phyloP scores from a whole-genome alignment of 2,797 vertebrate genomes.

The Clarias pachynema region DNA sequence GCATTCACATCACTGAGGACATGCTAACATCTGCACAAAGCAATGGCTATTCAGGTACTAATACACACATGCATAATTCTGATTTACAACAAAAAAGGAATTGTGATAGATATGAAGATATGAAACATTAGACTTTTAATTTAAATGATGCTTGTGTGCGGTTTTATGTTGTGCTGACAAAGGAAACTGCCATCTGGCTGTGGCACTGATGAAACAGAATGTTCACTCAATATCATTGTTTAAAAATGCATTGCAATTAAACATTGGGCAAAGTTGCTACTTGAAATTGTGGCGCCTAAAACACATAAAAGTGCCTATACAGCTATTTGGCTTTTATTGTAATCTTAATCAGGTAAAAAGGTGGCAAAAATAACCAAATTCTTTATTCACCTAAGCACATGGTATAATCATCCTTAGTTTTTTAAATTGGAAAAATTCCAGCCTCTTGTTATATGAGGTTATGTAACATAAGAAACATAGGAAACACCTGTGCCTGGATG shows the following conservation, averaged over 20 bases:
- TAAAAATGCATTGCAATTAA: neutral
- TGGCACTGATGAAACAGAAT: neutral
- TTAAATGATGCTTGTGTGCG: neutral
- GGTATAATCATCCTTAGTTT: neutral
- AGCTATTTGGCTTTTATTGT: neutral
- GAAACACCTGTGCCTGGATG: no score
- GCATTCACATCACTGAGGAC: slow-evolving; percentile 97
- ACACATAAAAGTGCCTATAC: neutral
- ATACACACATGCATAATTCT: neutral
- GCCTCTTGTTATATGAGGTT: no score
- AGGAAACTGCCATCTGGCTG: neutral
- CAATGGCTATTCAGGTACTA: slow-evolving; percentile 89
- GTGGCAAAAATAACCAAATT: neutral
- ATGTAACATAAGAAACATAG: no score
- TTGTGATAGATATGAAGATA: neutral
- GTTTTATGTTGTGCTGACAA: neutral
- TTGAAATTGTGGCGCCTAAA: neutral
- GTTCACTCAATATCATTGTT: neutral
- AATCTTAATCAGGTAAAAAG: neutral
- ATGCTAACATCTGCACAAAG: slow-evolving; percentile 89
- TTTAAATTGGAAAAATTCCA: neutral
- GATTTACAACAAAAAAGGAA: no score
- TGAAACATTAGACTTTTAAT: neutral
- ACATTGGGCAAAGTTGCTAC: neutral
- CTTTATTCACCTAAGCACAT: neutral